Evolutionary conservation across 2,888 invertebrate genomes (phyloP), one percentile per base, ranked within the genome.

Genomic region (Patella pellucida): DNA sequence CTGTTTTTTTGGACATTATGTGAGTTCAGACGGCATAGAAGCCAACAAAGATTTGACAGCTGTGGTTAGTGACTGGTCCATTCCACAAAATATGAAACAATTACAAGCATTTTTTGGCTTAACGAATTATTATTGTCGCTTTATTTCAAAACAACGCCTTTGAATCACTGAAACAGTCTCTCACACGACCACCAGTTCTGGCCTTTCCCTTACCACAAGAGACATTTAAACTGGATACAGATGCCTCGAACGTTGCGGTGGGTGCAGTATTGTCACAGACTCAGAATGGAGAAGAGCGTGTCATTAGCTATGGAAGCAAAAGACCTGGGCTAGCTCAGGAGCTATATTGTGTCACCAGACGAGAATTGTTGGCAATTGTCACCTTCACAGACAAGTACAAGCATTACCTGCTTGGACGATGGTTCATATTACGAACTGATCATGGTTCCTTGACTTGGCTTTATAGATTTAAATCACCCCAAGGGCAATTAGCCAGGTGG

Each of bases 1-100:
- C 69, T 71, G 23, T 83, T 83, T 50, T n/a, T 19, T 81, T 0
- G 82, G 81, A 2, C 75, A 74, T 62, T 41, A 16, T n/a, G 76
- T 78, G 5, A 72, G 71, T 5, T 27, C 54, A n/a, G 74, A 77
- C 2, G 73, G 76, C 0, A 23, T 81, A 1, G 71, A 54, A 7
- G 50, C 79, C 7, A 50, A 68, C 2, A 16, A 54, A 15, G 69
- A 68, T 11, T 68, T 76, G 7, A 72, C 74, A 11, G 5, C 76
- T 51, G 62, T 69, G 1, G 75, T 76, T 2, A 1, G 16, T 9
- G 67, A 77, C 1, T 79, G 76, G 79, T 76, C 78, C 41, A 41
- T 41, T 41, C 41, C 41, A 41, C 41, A 41, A 41, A 41, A 54
- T 4, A 16, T 54, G 15, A 54, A 54, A 54, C 54, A 54, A 1